Evolutionary conservation across 2,113 vertebrate genomes (phyloP).

Genomic region (Megaceryle maxima): DNA sequence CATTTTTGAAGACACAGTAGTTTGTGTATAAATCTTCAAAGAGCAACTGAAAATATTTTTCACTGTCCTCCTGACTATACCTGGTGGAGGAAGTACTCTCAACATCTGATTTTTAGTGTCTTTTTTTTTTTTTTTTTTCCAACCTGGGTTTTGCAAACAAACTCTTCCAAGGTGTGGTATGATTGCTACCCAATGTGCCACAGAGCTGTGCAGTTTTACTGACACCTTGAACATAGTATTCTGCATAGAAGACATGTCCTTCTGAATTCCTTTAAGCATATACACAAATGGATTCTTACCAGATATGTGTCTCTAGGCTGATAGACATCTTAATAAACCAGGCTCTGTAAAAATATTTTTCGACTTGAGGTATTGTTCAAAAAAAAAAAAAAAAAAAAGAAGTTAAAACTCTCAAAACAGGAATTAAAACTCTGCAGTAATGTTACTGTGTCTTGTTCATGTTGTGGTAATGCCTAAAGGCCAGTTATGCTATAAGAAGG

Average conservation of each 20-base stretch:
- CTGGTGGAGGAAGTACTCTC: not conserved
- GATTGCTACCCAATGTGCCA: not conserved
- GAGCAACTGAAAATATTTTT: not conserved
- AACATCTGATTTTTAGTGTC: not conserved
- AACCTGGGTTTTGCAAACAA: not conserved
- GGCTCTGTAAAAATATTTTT: not conserved
- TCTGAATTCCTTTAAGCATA: not conserved
- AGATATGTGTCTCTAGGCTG: not conserved
- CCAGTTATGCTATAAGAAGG: not conserved
- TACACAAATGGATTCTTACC: not conserved
- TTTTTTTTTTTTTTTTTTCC: not conserved
- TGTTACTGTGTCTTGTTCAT: not conserved
- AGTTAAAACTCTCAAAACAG: not conserved
- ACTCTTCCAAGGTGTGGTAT: not conserved
- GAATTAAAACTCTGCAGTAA: not conserved
- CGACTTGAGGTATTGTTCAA: not conserved
- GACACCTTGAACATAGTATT: not conserved
- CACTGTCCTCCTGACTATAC: not conserved
- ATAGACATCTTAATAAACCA: not conserved
- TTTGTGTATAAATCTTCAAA: conserved; percentile 24
- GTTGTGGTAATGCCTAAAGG: not conserved
- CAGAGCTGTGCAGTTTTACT: not conserved
- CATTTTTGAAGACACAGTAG: not conserved
- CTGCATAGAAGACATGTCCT: not conserved
- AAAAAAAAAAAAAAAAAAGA: not conserved